Base-by-base conservation (phyloP, 2,797 vertebrate genomes). In the Argya squamiceps region DNA sequence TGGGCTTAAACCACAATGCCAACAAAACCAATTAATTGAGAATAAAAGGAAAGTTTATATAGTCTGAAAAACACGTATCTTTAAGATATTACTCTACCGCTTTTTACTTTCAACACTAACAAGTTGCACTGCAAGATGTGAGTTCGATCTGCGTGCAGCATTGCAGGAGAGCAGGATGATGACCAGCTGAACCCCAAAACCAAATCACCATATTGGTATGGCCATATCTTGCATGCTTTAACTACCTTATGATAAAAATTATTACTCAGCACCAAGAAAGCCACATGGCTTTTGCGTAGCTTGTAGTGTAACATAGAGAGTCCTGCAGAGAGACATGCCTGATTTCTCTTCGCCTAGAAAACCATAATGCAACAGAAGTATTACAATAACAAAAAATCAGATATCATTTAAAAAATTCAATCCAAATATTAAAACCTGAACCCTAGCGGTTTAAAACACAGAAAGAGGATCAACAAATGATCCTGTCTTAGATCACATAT, bases 71-170 rank as follows among this genome's bases (percentile, higher is more conserved):
- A 41, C 6, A 60, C 27, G 3, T 16, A 27, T 43, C 18, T 50
- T 79, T 29, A 71, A 60, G 32, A 27, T 49, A 52, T 0, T 47
- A 23, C 6, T 55, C 12, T 37, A 29, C n/a, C 49, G 29, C 6
- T 52, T 76, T 47, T 68, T 69, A 13, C 15, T 89, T 70, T 32
- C 10, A 87, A 78, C 37, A 68, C 8, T 52, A 64, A 24, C 8
- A 58, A 21, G 9, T 9, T 80, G 24, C 14, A 27, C 9, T 50
- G 9, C 24, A 63, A 37, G 44, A n/a, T 8, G 11, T 0, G 0
- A 67, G 6, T 27, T 59, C 2, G 2, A n/a, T 77, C n/a, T 85
- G 27, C 27, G 59, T 68, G 30, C n/a, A 89, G 30, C 18, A 50
- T 12, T 87, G 12, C 30, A 89, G 73, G n/a, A 44, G 23, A 75